Base-by-base conservation (phyloP, 2,888 invertebrate species). In the Monopis laevigella region DNA sequence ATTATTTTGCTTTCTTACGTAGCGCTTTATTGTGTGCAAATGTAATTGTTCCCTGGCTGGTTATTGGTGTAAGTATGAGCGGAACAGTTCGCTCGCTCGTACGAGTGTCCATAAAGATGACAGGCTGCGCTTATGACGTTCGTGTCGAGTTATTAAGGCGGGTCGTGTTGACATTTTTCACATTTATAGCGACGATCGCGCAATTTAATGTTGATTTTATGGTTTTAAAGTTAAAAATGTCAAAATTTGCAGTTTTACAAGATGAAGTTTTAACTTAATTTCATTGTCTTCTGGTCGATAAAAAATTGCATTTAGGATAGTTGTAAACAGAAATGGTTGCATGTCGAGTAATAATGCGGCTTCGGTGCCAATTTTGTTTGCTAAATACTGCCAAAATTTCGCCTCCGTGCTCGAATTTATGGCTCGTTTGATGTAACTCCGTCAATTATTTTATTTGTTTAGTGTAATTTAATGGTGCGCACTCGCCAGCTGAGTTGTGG, bases 1-100 rank as follows among this genome's bases (percentile, higher is more conserved):
- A 60, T 72, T 61, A 56, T 55, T 66, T 69, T 71, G 67, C 63
- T 75, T 73, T 74, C 66, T 74, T 78, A 64, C 51, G 56, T 57
- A 55, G 59, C 62, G 47, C 48, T 48, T 51, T 56, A 77, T 78
- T 77, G 77, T 78, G 74, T 77, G 75, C 70, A 63, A 75, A 75
- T 77, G 68, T 73, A 69, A 73, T 73, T 67, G 75, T 72, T 62
- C 55, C 50, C 54, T 51, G 64, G 56, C 62, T 56, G 65, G 64
- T 65, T 68, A 70, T 67, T 72, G 68, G 60, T 7, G 65, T 45
- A 48, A 50, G 46, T 61, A 62, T 59, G 58, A 58, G 49, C 47
- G 51, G 55, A 53, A 45, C 53, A 58, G 62, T 53, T 54, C 52
- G 50, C 48, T 53, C 52, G 49, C 45, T 29, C 34, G 41, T 30